Base-by-base conservation (phyloP, 2,797 vertebrate species). In the Tapirus indicus region DNA sequence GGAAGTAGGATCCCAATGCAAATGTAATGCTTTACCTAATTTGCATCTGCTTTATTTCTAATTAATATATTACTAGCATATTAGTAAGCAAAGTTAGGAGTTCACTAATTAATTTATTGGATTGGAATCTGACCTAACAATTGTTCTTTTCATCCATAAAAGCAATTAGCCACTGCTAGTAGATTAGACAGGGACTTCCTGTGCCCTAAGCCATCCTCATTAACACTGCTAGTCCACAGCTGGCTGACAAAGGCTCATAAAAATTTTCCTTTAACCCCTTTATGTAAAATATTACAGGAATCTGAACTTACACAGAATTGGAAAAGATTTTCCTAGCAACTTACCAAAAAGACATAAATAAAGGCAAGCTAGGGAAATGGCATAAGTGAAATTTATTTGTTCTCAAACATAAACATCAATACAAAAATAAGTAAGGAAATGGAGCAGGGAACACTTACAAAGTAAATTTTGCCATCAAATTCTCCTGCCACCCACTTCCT, bases 221-320 rank as follows among this genome's bases (percentile, higher is more conserved):
- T 35, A 7, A 56, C 6, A 38, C 25, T 72, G 21, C 6, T 85
- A 75, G 13, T 71, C 1, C 6, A 91, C 32, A 86, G 21, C 7
- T 74, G 66, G 0, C 23, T 79, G 21, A 72, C 75, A 85, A 75
- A 54, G 44, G 9, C 6, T 86, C 6, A 72, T 35, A 27, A 41
- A 82, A 14, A 0, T 44, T 66, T 79, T 66, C 23, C 10, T 27
- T 54, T 41, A 84, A 80, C 92, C 12, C 25, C 4, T 71, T 82
- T n/a, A 49, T n/a, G 2, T 83, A 95, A 97, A 89, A 44, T 83
- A 94, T 68, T 90, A 92, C 2, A 85, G 29, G 7, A 35, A 77
- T 72, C 20, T 11, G 17, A 94, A 94, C 3, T 69, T 88, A 3
- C 17, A 82, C 7, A 16, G 62, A 27, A 79, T 62, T 78, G 17